Evolutionary conservation across 2,113 vertebrate species (phyloP), one percentile per base, ranked within the genome.

Genomic region (Ahaetulla prasina): DNA sequence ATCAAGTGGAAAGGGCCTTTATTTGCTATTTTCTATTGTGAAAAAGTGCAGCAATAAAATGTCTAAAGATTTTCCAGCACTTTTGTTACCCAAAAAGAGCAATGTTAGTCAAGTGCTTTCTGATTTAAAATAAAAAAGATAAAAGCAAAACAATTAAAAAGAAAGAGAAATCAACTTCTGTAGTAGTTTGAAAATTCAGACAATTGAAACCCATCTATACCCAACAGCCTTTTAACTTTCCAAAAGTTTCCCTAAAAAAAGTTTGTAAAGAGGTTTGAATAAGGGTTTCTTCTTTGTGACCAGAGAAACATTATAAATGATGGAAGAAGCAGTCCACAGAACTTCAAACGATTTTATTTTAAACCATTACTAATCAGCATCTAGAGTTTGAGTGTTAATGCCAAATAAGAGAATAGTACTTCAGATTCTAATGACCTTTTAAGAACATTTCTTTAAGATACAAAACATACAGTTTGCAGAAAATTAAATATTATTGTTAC

Each of bases 351-450:
- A 99, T 99, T 99, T 99, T 99, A 99, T 99, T 57, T 57, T 99
- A 99, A 99, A 99, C 98, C 98, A 98, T 98, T 98, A 99, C 98
- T 99, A 99, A 99, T 99, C 99, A 99, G 98, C 98, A 97, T 94
- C 94, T 97, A 97, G 97, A 98, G 98, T 98, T 98, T 98, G 98
- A 99, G 98, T 98, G 98, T 98, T 98, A 97, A 95, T 95, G 95
- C 98, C 98, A 98, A 98, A 96, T 94, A 97, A 97, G 96, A 98
- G 98, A 98, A 97, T 98, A 98, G 97, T 91, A 93, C 96, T 97
- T 96, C 96, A 97, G 98, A 98, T 97, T 98, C 97, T 93, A 98
- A 98, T 98, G 93, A 93, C 92, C 87, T 94, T 89, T 88, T 95
- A 94, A 97, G 93, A 95, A 94, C 86, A 94, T 94, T 95, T 94